phyloP scores from a whole-genome alignment of 1,140 invertebrate genomes.

The Apis cerana region DNA sequence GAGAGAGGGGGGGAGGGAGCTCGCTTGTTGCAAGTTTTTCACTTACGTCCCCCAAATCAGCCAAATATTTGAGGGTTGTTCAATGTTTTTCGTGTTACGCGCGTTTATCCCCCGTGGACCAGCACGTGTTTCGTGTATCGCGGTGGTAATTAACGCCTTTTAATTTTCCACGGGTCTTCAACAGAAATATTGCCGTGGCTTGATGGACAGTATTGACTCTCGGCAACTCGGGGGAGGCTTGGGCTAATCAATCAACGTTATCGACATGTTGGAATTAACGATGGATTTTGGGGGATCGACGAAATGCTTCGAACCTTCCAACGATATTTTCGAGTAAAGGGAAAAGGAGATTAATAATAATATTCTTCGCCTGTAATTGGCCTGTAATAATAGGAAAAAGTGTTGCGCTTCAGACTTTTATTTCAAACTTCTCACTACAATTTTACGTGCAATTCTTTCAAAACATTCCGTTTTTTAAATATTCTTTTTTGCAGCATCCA shows the following conservation, averaged over 20 bases:
- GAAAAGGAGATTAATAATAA: too few species aligned
- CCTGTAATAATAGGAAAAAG: too few species aligned
- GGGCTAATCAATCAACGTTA: constrained; percentile 52
- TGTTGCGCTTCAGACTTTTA: too few species aligned
- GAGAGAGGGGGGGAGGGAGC: too few species aligned
- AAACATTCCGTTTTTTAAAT: too few species aligned
- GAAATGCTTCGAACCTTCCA: too few species aligned
- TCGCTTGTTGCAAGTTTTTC: background rate
- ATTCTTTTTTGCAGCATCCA: too few species aligned
- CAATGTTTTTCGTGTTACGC: background rate
- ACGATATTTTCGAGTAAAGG: too few species aligned
- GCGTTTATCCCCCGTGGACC: background rate
- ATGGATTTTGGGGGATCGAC: constrained; percentile 9
- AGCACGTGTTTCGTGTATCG: background rate
- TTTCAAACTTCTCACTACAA: too few species aligned
- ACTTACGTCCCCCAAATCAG: background rate
- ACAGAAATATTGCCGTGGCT: constrained; percentile 43
- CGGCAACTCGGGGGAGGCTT: constrained; percentile 13
- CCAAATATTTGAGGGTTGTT: background rate
- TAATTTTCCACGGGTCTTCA: constrained; percentile 36
- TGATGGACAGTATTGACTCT: constrained; percentile 38
- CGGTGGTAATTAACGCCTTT: constrained; percentile 54
- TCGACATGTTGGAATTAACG: constrained; percentile 21
- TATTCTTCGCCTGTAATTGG: too few species aligned
- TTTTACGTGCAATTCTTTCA: too few species aligned